A percentile compares a stretch with the other conserved stretches of the same genome.
Evolutionary conservation across 2,113 vertebrate genomes (phyloP).

Genomic region (Narcine bancroftii): DNA sequence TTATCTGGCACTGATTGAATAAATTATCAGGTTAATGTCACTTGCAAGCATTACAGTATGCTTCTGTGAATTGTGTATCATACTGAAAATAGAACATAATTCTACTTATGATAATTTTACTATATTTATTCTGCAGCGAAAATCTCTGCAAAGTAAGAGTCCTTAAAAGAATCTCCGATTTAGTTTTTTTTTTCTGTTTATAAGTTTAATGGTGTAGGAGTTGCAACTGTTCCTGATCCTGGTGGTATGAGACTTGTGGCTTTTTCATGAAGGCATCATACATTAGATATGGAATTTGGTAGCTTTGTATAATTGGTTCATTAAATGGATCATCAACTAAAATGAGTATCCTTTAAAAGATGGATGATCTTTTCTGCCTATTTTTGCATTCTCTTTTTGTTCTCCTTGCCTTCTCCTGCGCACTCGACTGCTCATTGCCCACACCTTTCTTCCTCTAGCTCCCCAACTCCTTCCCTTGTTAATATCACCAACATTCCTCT

Average conservation of each 20-base stretch:
- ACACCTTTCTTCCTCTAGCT: no score
- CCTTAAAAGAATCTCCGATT: no score
- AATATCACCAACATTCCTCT: no score
- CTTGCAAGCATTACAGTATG: not conserved
- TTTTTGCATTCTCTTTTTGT: no score
- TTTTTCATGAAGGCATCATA: no score
- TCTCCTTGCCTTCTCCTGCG: no score
- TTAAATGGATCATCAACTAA: not conserved
- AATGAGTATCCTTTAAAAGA: not conserved
- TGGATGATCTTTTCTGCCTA: not conserved
- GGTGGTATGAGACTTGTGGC: no score
- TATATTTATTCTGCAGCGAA: not conserved
- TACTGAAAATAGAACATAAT: not conserved
- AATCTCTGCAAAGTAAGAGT: not conserved
- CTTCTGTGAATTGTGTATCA: not conserved
- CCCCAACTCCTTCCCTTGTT: no score
- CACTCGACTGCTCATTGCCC: no score
- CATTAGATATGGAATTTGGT: not conserved
- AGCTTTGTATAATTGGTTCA: not conserved
- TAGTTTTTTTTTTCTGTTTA: no score
- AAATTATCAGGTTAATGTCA: not conserved
- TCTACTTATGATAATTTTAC: not conserved
- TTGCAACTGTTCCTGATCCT: no score
- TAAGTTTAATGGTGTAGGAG: no score
- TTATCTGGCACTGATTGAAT: not conserved